Evolutionary conservation across 2,888 invertebrate species (phyloP).

Genomic region (Leucophenga maculata): DNA sequence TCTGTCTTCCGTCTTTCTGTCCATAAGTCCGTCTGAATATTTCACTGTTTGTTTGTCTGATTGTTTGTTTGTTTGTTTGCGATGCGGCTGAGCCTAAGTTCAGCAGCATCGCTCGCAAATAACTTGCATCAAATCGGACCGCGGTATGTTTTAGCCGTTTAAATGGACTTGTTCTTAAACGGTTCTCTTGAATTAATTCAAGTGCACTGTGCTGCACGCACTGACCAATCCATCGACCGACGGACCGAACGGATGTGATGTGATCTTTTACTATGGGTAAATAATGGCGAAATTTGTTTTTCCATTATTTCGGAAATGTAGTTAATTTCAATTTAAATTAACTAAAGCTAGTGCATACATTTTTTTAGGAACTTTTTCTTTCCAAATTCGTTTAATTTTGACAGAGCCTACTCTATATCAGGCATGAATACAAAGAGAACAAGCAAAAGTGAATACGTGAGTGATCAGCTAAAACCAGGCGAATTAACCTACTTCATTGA

Average conservation of each 20-base stretch:
- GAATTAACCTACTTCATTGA: too few species aligned
- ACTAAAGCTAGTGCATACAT: too few species aligned
- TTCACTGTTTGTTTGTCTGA: background rate
- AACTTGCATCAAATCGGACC: too few species aligned
- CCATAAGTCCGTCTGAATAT: background rate
- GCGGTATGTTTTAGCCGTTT: conserved; percentile 53
- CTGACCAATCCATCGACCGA: conserved; percentile 43
- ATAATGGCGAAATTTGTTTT: conserved; percentile 9
- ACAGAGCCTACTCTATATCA: too few species aligned
- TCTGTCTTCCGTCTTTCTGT: background rate
- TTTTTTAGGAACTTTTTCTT: too few species aligned
- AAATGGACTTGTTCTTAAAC: conserved; percentile 63
- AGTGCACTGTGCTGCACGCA: background rate
- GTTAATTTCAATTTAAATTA: too few species aligned
- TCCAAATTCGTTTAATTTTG: too few species aligned
- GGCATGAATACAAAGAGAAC: too few species aligned
- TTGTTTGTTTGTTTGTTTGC: background rate
- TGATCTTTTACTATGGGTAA: conserved; percentile 40
- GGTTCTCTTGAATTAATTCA: conserved; percentile 54
- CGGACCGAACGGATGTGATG: background rate
- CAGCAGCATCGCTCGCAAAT: background rate
- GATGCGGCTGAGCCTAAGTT: background rate
- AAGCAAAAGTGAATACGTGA: too few species aligned
- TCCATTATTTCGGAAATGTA: too few species aligned
- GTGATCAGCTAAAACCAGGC: too few species aligned